Conservation (phyloP, 2,113 vertebrate genomes). For the Hystrix brachyura region DNA sequence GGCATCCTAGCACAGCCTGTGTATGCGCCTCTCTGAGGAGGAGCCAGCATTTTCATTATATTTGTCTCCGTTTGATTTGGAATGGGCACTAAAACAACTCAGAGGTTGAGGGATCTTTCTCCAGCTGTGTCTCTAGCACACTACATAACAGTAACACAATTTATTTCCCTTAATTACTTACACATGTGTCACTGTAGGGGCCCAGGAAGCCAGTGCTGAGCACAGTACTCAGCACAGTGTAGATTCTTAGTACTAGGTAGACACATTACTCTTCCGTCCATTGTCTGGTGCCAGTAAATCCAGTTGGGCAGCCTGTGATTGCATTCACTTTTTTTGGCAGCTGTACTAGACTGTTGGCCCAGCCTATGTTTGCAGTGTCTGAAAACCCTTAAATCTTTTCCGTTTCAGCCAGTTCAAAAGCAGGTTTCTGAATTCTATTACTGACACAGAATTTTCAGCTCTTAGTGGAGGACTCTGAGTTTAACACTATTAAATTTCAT, state of each 20-base stretch:
- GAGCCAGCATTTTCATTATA: not conserved
- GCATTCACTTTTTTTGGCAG: not conserved
- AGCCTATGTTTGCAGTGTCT: not conserved
- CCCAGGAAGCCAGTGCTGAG: not conserved
- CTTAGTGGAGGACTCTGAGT: slow-evolving; percentile 5
- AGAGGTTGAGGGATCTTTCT: not conserved
- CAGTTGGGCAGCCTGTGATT: not conserved
- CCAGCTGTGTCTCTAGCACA: not conserved
- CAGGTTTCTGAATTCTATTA: slow-evolving; percentile 18
- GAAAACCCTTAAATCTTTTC: not conserved
- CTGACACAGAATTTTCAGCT: not conserved
- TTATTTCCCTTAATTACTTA: not conserved
- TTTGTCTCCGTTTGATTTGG: not conserved
- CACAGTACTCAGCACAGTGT: not conserved
- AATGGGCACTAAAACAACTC: not conserved
- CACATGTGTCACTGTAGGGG: rapidly evolving
- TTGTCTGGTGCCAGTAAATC: not conserved
- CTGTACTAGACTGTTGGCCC: not conserved
- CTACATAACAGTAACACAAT: not conserved
- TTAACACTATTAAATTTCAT: slow-evolving; percentile 10
- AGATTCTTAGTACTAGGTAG: rapidly evolving
- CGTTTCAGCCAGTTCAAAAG: not conserved
- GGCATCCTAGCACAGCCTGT: not conserved
- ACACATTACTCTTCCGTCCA: not conserved
- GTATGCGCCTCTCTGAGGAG: not conserved